phyloP scores from a whole-genome alignment of 2,797 vertebrate species.

The Clarias pachynema region DNA sequence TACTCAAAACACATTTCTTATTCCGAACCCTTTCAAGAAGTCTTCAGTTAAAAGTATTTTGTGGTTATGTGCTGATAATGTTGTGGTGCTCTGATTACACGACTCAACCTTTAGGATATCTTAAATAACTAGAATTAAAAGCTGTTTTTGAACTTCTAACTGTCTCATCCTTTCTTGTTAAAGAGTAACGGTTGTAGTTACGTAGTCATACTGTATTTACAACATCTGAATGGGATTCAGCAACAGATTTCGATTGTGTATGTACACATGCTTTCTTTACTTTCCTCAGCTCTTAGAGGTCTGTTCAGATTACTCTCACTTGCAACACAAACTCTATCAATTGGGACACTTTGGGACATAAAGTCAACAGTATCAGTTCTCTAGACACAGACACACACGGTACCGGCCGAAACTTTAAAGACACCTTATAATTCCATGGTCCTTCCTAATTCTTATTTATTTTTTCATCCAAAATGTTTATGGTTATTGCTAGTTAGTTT shows the following conservation, averaged over 20 bases:
- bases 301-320: neutral
- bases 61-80: neutral
- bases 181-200: neutral
- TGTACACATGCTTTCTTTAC: neutral
- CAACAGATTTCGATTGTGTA: neutral
- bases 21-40: neutral
- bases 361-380: too few relatives aligned
- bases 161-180: neutral
- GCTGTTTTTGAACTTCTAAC: neutral
- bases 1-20: conserved; percentile 17
- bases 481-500: too few relatives aligned
- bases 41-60: conserved; percentile 19
- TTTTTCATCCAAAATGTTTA: too few relatives aligned
- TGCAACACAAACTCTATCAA: neutral
- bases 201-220: too few relatives aligned
- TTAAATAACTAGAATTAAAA: neutral
- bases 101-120: neutral
- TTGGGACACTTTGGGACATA: neutral
- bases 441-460: too few relatives aligned
- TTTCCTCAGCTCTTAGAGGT: neutral
- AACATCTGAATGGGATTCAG: neutral
- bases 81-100: conserved; percentile 3
- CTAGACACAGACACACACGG: too few relatives aligned
- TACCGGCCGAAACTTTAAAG: too few relatives aligned
- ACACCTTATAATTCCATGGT: too few relatives aligned